Evolutionary conservation across 2,797 vertebrate species (phyloP).

Genomic region (Crenichthys baileyi): DNA sequence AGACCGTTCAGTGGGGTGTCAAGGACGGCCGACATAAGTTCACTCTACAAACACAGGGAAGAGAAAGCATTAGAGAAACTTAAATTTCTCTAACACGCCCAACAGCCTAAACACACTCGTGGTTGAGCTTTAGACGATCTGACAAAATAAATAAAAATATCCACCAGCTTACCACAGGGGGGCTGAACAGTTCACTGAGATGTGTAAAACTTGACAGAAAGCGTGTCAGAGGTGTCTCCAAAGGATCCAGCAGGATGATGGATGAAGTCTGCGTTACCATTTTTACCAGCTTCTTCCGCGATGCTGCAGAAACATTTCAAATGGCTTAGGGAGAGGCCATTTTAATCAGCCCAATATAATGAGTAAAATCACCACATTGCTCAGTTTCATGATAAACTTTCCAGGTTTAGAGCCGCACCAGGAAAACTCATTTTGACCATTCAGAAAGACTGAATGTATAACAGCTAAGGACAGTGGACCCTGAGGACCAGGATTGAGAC

Average conservation of each 20-base stretch:
- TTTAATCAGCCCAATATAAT: neutral
- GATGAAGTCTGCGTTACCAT: slow-evolving; percentile 69
- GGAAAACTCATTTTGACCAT: neutral
- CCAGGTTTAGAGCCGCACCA: neutral
- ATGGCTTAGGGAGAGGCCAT: neutral
- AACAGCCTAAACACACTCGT: neutral
- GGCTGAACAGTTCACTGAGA: slow-evolving; percentile 80
- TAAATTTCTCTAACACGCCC: neutral
- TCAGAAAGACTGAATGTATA: too few species aligned
- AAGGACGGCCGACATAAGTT: slow-evolving; percentile 72
- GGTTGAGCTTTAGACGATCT: neutral
- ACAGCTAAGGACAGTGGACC: too few species aligned
- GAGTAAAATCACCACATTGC: neutral
- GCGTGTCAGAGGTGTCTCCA: slow-evolving; percentile 85
- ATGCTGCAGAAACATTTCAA: slow-evolving; percentile 70
- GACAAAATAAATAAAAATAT: neutral
- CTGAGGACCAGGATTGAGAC: too few species aligned
- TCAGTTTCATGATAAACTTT: neutral
- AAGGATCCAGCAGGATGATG: slow-evolving; percentile 86
- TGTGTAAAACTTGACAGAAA: slow-evolving; percentile 85
- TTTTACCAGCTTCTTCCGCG: slow-evolving; percentile 78
- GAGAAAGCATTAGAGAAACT: neutral
- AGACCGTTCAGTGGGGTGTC: slow-evolving; percentile 83
- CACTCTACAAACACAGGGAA: slow-evolving; percentile 62
- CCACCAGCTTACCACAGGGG: slow-evolving; percentile 73